phyloP scores from a whole-genome alignment of 2,113 vertebrate species.

The Dunckerocampus dactyliophorus region DNA sequence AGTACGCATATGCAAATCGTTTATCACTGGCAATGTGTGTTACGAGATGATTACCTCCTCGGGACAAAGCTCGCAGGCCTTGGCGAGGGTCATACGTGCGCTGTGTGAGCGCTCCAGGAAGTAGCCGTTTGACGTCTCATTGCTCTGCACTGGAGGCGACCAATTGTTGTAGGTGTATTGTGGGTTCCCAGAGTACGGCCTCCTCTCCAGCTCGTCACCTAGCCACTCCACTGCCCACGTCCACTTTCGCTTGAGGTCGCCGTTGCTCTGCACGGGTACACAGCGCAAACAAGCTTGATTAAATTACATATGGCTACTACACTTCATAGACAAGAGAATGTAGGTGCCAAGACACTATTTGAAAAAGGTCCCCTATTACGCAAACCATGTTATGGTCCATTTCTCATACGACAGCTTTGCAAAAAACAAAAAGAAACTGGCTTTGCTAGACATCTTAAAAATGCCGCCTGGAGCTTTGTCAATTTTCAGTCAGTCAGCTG shows the following conservation, averaged over 20 bases:
- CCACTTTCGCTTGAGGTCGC: constrained; percentile 98
- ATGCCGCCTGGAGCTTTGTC: too few relatives aligned
- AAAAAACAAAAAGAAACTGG: too few relatives aligned
- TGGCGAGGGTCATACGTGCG: constrained; percentile 97
- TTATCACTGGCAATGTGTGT: not conserved
- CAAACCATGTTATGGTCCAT: too few relatives aligned
- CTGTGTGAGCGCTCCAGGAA: constrained; percentile 98
- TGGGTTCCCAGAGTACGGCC: constrained; percentile 95
- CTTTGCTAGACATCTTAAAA: too few relatives aligned
- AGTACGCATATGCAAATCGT: not conserved
- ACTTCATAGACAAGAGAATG: not conserved
- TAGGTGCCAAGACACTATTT: not conserved
- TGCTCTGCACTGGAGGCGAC: constrained; percentile 98
- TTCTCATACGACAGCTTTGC: too few relatives aligned
- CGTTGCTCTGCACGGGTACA: constrained; percentile 82
- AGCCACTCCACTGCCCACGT: constrained; percentile 99
- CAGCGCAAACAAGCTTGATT: not conserved
- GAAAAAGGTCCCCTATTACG: too few relatives aligned
- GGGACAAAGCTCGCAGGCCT: constrained; percentile 98
- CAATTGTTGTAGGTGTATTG: constrained; percentile 99
- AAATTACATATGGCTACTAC: not conserved
- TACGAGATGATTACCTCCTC: constrained; percentile 84
- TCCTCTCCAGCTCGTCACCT: constrained; percentile 93
- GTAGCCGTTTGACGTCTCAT: constrained; percentile 98
- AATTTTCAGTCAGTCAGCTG: too few relatives aligned